phyloP scores from a whole-genome alignment of 2,797 vertebrate genomes.

The Gobio occitaniae region DNA sequence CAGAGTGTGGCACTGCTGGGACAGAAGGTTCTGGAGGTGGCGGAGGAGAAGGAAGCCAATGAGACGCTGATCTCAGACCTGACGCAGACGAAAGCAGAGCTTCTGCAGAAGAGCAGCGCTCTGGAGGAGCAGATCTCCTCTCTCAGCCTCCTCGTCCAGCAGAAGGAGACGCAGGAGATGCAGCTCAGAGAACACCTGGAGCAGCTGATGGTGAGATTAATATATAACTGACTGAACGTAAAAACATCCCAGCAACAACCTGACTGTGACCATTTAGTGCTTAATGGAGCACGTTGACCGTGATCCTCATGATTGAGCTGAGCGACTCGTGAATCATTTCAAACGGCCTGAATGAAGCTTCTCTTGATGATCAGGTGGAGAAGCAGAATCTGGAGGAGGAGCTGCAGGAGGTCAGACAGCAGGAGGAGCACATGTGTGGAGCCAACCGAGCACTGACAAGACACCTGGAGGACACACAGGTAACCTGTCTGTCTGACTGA shows the following conservation, averaged over 20 bases:
- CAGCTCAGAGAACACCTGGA: conserved; percentile 76
- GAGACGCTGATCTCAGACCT: conserved; percentile 76
- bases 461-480: conserved; percentile 87
- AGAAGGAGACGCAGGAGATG: conserved; percentile 76
- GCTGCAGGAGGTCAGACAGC: conserved; percentile 78
- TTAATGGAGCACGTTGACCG: background rate
- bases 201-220: conserved; percentile 78
- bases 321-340: too few relatives aligned
- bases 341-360: background rate
- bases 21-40: conserved; percentile 75
- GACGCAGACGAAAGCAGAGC: conserved; percentile 79
- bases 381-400: conserved; percentile 81
- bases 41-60: conserved; percentile 70
- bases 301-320: background rate
- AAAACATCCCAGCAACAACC: background rate
- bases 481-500: conserved; percentile 60
- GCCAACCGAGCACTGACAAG: conserved; percentile 81
- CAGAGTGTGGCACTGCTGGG: conserved; percentile 81
- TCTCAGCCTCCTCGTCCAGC: conserved; percentile 77
- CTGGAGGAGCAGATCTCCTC: conserved; percentile 79
- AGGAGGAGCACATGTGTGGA: conserved; percentile 80
- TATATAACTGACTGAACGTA: background rate
- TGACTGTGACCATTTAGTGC: background rate
- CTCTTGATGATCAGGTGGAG: conserved; percentile 79
- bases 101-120: conserved; percentile 76